These are phyloP conservation scores for Pseudocheirus occidentalis DNA, from an alignment of 2,797 vertebrate species.

Conservation along the genomic window DNA sequence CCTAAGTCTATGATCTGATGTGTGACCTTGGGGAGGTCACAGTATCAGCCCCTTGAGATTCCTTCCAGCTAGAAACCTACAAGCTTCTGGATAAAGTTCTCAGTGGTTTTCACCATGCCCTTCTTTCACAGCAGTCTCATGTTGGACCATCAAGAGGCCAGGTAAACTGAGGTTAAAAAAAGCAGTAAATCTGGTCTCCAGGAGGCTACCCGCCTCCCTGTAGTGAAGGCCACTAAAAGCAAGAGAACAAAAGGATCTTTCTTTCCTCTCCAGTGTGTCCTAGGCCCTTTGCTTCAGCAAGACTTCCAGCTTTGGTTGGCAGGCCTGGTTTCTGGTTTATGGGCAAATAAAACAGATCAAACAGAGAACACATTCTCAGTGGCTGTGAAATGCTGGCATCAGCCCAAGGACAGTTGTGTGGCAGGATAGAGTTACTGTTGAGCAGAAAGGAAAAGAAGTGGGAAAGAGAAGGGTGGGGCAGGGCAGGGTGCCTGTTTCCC, in stretches of 20 bases:
- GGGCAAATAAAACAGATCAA: slow-evolving; percentile 17
- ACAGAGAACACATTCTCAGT: neutral
- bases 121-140: neutral
- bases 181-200: slow-evolving; percentile 38
- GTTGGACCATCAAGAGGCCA: neutral
- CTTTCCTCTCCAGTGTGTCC: neutral
- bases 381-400: neutral
- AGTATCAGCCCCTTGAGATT: neutral
- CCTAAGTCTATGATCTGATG: neutral
- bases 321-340: neutral
- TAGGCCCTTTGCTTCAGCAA: slow-evolving; percentile 29
- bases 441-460: neutral
- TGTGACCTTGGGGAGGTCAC: neutral
- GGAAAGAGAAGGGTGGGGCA: neutral
- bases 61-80: neutral
- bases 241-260: slow-evolving; percentile 45
- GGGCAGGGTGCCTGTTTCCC: neutral
- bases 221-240: neutral
- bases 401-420: neutral
- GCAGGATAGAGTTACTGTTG: neutral
- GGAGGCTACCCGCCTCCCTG: slow-evolving; percentile 36
- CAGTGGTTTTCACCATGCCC: slow-evolving; percentile 6
- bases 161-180: neutral
- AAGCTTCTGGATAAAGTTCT: neutral
- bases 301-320: slow-evolving; percentile 32